Percentiles rank a stretch among this genome's conserved stretches.
Evolutionary conservation across 2,888 invertebrate species (phyloP).

Genomic region (Drosophila leonis): DNA sequence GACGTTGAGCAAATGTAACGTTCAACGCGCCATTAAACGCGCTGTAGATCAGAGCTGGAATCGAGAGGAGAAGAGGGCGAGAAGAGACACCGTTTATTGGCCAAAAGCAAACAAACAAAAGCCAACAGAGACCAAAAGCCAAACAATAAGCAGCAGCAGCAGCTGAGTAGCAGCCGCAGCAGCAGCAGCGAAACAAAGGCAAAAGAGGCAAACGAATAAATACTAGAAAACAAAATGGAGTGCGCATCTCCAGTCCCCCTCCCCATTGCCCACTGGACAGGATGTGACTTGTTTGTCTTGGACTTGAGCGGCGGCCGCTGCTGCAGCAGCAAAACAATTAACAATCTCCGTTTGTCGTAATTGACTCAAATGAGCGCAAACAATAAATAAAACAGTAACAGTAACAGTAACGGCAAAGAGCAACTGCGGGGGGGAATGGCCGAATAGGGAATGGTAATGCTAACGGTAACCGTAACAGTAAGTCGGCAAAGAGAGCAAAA

Average conservation of each 20-base stretch:
- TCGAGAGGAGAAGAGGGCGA: neutral
- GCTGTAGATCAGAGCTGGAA: constrained; percentile 18
- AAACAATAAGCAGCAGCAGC: constrained; percentile 59
- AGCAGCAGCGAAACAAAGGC: constrained; percentile 39
- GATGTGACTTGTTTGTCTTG: constrained; percentile 71
- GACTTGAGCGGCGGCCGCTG: constrained; percentile 55
- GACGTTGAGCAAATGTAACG: constrained; percentile 53
- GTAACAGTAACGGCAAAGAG: constrained; percentile 28
- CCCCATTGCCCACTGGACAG: constrained; percentile 23
- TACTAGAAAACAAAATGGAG: constrained; percentile 62
- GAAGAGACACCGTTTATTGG: constrained; percentile 67
- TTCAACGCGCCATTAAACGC: constrained; percentile 73
- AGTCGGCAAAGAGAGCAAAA: constrained; percentile 47
- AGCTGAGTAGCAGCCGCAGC: constrained; percentile 23
- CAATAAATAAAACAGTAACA: constrained; percentile 77
- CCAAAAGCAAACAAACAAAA: constrained; percentile 74
- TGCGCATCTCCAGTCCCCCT: constrained; percentile 15
- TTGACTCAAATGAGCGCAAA: constrained; percentile 83
- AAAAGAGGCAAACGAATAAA: constrained; percentile 59
- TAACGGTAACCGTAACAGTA: constrained; percentile 26
- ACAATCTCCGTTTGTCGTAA: constrained; percentile 80
- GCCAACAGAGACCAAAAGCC: constrained; percentile 67
- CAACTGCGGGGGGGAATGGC: neutral
- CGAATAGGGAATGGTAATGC: constrained; percentile 7
- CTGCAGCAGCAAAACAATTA: constrained; percentile 78